These are phyloP conservation scores for Rotaria magnacalcarata DNA, from an alignment of 2,888 invertebrate species.

Conservation along the genomic window DNA sequence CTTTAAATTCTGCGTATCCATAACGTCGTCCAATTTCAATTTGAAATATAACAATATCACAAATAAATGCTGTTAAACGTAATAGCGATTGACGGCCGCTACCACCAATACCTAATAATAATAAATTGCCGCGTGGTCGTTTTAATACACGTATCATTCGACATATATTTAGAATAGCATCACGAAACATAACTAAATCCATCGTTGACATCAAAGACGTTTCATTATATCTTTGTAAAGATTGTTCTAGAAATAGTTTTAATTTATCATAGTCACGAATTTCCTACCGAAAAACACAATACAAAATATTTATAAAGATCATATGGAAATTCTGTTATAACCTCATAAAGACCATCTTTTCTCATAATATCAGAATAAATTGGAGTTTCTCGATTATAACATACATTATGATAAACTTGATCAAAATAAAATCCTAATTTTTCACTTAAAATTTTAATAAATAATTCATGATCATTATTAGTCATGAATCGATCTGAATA, in stretches of 20 bases:
- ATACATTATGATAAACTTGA: constrained; percentile 72
- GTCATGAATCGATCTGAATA: constrained; percentile 78
- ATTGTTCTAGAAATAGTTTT: constrained; percentile 63
- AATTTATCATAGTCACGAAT: constrained; percentile 66
- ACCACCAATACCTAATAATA: constrained; percentile 78
- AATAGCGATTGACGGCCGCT: constrained; percentile 77
- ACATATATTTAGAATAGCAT: constrained; percentile 70
- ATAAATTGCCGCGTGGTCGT: constrained; percentile 74
- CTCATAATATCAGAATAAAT: constrained; percentile 51
- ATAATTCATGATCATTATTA: constrained; percentile 74
- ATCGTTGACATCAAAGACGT: constrained; percentile 73
- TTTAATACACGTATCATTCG: constrained; percentile 77
- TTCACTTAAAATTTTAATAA: constrained; percentile 69
- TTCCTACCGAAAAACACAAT: constrained; percentile 72
- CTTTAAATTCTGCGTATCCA: constrained; percentile 67
- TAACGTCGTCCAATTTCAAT: constrained; percentile 76
- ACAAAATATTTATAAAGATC: constrained; percentile 75
- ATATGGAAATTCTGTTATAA: constrained; percentile 61
- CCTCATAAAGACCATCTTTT: not conserved
- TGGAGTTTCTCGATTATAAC: constrained; percentile 68
- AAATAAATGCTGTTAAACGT: constrained; percentile 72
- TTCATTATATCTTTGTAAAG: constrained; percentile 74
- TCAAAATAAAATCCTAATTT: constrained; percentile 75
- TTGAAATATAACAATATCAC: constrained; percentile 73
- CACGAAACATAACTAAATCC: constrained; percentile 77